Base-by-base conservation (phyloP, 1,140 invertebrate genomes). In the Drosophila fuyamai region DNA sequence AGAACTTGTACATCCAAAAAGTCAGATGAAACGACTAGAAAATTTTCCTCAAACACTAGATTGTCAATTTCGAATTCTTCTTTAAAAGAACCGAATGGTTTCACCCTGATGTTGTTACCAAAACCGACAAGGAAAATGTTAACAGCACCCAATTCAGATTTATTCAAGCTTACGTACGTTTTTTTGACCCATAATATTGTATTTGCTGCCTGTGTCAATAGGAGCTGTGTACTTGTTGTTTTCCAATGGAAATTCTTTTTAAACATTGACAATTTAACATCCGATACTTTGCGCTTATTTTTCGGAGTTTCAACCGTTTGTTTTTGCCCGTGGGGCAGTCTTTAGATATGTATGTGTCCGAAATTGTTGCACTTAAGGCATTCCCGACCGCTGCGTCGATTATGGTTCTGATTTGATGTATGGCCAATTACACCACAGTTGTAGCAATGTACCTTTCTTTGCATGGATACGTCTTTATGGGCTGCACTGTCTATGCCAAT, bases 301-400 rank as follows among this genome's bases (percentile, higher is more conserved):
- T 16, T 16, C 43, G 16, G 14, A 18, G 8, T 18, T 16, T 14
- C 8, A 16, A 16, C 43, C 35, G 35, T 36, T 36, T 36, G n/a
- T 10, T 36, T 36, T 36, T 10, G 35, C 35, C 35, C 12, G 35
- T 36, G 35, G 35, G 35, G 35, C 46, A 67, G 16, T 55, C 44
- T 16, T 35, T 59, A 4, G 32, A n/a, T 7, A 58, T 50, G 35
- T 59, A 58, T 50, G 35, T 59, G 46, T 8, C 55, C 55, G 38
- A 27, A 58, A 29, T 59, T 14, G 2, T 35, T 36, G 27, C 38
- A 43, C 4, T 53, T 53, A 5, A 9, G 18, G 27, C 12, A 61
- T 6, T 61, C 58, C 5, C 16, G n/a, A 16, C 62, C 54, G 13
- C 50, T 57, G 32, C 5, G 16, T 48, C 48, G 47, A 36, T 57